Percentiles rank a stretch among this genome's conserved stretches.
Evolutionary conservation across 2,797 vertebrate species (phyloP).

Genomic region (Iguana delicatissima): DNA sequence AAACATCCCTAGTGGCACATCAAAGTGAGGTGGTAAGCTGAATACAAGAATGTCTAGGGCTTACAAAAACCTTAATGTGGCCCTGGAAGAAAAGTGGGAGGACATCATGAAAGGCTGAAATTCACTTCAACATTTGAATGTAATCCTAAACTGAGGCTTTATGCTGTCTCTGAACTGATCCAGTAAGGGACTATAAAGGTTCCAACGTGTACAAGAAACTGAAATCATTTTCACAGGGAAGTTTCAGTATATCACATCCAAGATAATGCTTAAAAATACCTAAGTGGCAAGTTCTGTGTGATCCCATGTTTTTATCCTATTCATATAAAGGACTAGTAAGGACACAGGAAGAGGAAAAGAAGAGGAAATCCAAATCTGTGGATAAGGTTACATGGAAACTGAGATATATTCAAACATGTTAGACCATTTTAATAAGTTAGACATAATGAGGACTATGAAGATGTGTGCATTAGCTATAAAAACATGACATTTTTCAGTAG

Average conservation of each 20-base stretch:
- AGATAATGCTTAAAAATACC: background rate
- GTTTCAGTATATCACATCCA: background rate
- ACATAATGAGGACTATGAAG: background rate
- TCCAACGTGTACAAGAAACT: background rate
- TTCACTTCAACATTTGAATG: background rate
- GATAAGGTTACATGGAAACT: background rate
- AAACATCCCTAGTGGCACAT: too few relatives aligned
- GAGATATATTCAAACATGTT: background rate
- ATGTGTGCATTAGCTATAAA: background rate
- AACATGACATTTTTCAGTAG: background rate
- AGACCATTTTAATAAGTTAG: background rate
- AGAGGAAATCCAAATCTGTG: background rate
- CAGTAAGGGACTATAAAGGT: background rate
- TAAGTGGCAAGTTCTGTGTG: background rate
- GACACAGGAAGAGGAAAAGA: background rate
- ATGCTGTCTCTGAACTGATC: background rate
- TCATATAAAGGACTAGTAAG: background rate
- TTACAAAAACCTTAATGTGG: too few relatives aligned
- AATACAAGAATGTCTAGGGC: too few relatives aligned
- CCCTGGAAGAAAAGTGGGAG: background rate
- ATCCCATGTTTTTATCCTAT: background rate
- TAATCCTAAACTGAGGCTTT: background rate
- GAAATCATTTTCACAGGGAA: background rate
- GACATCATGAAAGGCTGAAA: too few relatives aligned
- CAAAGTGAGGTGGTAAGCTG: too few relatives aligned